A percentile compares a stretch with the other conserved stretches of the same genome.
Conservation (phyloP, 2,113 vertebrate species). For the Chauna torquata region DNA sequence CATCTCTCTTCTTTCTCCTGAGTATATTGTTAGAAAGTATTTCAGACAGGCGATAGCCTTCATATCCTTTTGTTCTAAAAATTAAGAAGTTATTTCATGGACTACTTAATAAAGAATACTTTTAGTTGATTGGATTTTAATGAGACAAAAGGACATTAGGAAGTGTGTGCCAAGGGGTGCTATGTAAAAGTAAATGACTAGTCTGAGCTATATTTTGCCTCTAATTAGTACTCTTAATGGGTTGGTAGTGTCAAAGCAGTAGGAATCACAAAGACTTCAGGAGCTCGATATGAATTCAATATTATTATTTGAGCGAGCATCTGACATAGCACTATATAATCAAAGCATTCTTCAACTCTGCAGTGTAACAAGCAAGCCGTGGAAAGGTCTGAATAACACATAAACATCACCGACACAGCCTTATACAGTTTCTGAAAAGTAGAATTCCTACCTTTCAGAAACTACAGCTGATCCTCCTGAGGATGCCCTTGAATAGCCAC, state of each 20-base stretch:
- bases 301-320: neutral
- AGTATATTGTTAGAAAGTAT: neutral
- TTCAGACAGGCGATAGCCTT: neutral
- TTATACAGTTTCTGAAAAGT: neutral
- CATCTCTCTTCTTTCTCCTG: neutral
- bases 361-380: neutral
- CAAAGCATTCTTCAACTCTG: neutral
- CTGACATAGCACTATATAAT: neutral
- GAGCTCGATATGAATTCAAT: neutral
- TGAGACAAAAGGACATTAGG: neutral
- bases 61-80: neutral
- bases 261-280: neutral
- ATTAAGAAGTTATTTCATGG: neutral
- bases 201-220: neutral
- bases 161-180: neutral
- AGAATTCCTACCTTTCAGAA: neutral
- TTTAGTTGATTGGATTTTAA: conserved; percentile 27
- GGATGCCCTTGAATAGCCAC: neutral
- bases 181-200: neutral
- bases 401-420: neutral
- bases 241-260: neutral
- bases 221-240: neutral
- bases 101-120: neutral
- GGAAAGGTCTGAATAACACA: neutral
- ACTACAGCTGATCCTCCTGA: neutral